These are phyloP conservation scores for Tachuris rubrigastra DNA, from an alignment of 2,113 vertebrate species.

Conservation along the genomic window DNA sequence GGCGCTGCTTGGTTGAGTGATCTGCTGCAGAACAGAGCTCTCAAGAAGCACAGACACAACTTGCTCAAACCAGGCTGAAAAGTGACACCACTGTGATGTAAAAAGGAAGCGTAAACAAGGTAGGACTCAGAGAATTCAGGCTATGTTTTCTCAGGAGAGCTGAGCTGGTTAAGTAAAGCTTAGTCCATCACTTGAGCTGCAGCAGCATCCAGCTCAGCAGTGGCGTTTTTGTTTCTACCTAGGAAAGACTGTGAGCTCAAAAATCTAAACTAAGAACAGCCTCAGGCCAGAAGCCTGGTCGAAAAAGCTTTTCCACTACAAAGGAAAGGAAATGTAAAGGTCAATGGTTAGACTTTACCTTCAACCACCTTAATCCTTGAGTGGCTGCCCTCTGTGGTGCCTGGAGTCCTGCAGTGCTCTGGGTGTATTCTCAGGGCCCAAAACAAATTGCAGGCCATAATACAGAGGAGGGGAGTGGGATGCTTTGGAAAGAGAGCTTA, in stretches of 20 bases:
- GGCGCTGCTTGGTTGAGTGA: not conserved
- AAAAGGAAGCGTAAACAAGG: not conserved
- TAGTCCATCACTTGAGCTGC: not conserved
- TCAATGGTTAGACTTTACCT: constrained; percentile 49
- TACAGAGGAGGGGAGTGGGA: constrained; percentile 1
- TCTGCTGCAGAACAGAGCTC: not conserved
- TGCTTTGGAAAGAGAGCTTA: constrained; percentile 42
- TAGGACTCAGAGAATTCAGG: not conserved
- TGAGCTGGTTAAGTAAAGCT: not conserved
- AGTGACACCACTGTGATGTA: not conserved
- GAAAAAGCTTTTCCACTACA: not conserved
- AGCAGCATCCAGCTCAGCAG: not conserved
- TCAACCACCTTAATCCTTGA: not conserved
- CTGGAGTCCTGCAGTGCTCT: not conserved
- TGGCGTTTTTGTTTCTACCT: not conserved
- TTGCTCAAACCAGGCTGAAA: not conserved
- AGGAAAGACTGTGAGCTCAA: not conserved
- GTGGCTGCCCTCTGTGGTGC: not conserved
- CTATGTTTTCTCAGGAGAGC: not conserved
- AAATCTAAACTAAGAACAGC: not conserved
- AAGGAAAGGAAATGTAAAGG: constrained; percentile 36
- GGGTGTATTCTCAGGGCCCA: not conserved
- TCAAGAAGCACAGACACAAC: not conserved
- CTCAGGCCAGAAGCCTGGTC: not conserved
- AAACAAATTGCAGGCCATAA: not conserved